Base-by-base conservation (phyloP, 2,113 vertebrate genomes). In the Nothocercus nigrocapillus region DNA sequence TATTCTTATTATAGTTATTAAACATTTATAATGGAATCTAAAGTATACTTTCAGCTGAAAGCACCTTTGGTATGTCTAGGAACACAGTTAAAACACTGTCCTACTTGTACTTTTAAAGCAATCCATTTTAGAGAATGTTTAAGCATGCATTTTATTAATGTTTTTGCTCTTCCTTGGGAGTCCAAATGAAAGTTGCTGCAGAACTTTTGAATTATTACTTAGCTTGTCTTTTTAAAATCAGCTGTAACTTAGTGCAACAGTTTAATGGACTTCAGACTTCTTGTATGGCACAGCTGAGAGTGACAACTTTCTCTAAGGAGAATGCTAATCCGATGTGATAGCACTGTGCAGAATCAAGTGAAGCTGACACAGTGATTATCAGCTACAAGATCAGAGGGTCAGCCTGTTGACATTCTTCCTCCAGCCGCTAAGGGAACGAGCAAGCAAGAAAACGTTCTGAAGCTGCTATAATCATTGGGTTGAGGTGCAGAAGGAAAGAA, bases 391-490 rank as follows among this genome's bases (percentile, higher is more conserved):
- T 66, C 40, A 89, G 78, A 69, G 14, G 42, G 59, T 88, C 51
- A 82, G 66, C 8, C 63, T 93, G 73, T 77, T 94, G 83, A 81
- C 49, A 73, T 36, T 45, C 25, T 58, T 73, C 38, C 72, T 95
- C 44, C 42, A 88, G 47, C 15, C 67, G 47, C 73, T 0, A 3
- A 53, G 13, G 58, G 79, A 66, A 20, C 18, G 34, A 95, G n/a
- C 40, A 87, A 94, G 42, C 32, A 64, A 51, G 81, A 76, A 87
- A 40, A 83, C 56, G 9, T 2, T 64, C 40, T 11, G 12, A 62
- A 70, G 49, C 51, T 86, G 38, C 36, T 89, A 47, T 82, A 82
- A 84, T 89, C 84, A 82, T 93, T 70, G 92, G 68, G 80, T 20
- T 59, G 53, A 38, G 17, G 36, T 82, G 73, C 36, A 93, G 76